These are phyloP conservation scores for Oophaga pumilio DNA, from an alignment of 2,113 vertebrate species.

Conservation along the genomic window DNA sequence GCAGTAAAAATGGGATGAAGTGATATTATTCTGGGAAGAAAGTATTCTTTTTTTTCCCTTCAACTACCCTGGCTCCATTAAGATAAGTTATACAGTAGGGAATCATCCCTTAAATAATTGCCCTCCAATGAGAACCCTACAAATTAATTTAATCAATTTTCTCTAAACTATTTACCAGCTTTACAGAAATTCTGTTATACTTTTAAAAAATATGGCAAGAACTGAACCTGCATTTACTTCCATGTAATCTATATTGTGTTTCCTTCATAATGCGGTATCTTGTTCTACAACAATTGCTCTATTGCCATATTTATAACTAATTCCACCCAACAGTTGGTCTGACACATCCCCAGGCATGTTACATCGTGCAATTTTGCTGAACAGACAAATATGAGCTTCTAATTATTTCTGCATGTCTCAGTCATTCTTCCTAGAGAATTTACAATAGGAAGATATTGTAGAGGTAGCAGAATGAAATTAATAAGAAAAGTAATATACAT, in stretches of 20 bases:
- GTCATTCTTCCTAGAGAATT: not conserved
- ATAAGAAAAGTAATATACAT: not conserved
- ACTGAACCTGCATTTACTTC: not conserved
- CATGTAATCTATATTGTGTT: not conserved
- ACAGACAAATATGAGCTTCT: not conserved
- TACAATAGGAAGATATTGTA: slow-evolving; percentile 17
- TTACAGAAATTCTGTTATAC: not conserved
- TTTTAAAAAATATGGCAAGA: not conserved
- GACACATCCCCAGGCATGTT: not conserved
- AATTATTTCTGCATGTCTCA: not conserved
- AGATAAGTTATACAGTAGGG: too few relatives aligned
- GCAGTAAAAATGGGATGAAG: too few relatives aligned
- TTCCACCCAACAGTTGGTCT: not conserved
- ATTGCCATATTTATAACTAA: slow-evolving; percentile 9
- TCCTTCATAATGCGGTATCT: too few relatives aligned
- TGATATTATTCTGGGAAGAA: too few relatives aligned
- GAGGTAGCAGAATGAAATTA: not conserved
- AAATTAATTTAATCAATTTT: not conserved
- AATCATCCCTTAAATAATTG: not conserved
- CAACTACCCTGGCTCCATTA: too few relatives aligned
- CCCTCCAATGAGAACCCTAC: not conserved
- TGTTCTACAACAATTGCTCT: not conserved
- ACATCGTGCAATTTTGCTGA: not conserved
- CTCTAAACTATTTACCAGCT: not conserved
- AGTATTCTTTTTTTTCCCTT: too few relatives aligned